Evolutionary conservation across 2,888 invertebrate genomes (phyloP).

Genomic region (Pristionchus arcanus): DNA sequence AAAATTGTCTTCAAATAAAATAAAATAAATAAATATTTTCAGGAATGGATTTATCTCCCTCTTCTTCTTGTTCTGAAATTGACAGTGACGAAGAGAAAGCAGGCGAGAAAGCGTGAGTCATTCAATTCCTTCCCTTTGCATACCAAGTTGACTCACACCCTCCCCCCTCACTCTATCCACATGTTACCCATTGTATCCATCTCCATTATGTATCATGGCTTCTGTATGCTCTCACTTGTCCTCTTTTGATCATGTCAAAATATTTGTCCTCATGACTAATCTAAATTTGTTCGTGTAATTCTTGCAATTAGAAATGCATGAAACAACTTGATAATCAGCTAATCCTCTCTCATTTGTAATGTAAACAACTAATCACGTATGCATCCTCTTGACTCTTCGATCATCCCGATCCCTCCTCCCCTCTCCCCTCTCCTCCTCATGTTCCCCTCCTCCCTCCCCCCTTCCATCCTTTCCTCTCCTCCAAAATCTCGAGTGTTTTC

Average conservation of each 20-base stretch:
- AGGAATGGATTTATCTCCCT: background rate
- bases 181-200: background rate
- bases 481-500: slow-evolving; percentile 35
- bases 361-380: slow-evolving; percentile 41
- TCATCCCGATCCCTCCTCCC: background rate
- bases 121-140: background rate
- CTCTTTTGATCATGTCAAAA: too few species aligned
- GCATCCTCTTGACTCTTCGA: slow-evolving; percentile 40
- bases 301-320: background rate
- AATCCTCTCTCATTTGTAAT: background rate
- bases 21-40: background rate
- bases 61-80: slow-evolving; percentile 2
- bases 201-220: background rate
- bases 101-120: slow-evolving; percentile 41
- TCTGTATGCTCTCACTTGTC: background rate
- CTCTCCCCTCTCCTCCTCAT: background rate
- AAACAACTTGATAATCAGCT: background rate
- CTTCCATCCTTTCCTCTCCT: background rate
- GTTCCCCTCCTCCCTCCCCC: background rate
- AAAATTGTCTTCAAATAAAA: background rate
- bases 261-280: too few species aligned
- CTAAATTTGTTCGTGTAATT: background rate
- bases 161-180: background rate
- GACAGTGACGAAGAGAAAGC: slow-evolving; percentile 45
- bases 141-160: background rate